Conservation (phyloP, 2,888 invertebrate species). For the Zaprionus obscuricornis region DNA sequence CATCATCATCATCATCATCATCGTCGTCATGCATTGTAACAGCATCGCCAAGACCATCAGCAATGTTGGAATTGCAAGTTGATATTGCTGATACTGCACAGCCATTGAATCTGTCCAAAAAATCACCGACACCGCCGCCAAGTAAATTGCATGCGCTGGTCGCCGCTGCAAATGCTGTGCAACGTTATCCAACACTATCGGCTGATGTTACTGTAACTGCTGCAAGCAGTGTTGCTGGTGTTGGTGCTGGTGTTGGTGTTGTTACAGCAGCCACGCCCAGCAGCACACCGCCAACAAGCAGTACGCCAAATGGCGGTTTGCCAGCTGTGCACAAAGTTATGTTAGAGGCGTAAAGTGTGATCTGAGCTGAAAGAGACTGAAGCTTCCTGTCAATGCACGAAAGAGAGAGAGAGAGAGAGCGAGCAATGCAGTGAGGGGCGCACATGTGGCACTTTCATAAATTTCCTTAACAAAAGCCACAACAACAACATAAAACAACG, state of each 20-base stretch:
- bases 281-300: constrained; percentile 57
- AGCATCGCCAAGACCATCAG: constrained; percentile 83
- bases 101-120: constrained; percentile 95
- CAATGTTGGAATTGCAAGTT: constrained; percentile 90
- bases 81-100: constrained; percentile 92
- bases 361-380: constrained; percentile 21
- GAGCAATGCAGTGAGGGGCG: background rate
- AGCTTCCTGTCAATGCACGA: constrained; percentile 37
- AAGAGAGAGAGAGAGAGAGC: background rate
- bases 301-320: constrained; percentile 31
- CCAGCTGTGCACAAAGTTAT: constrained; percentile 85
- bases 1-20: constrained; percentile 64
- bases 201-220: constrained; percentile 83
- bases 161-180: constrained; percentile 79
- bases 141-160: constrained; percentile 81
- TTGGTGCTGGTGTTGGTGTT: no score
- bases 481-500: background rate
- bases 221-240: constrained; percentile 62
- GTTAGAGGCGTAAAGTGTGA: constrained; percentile 87
- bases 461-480: constrained; percentile 51
- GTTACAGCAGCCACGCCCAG: constrained; percentile 47
- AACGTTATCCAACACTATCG: constrained; percentile 81
- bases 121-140: constrained; percentile 91
- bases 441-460: constrained; percentile 9
- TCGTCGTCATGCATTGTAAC: constrained; percentile 84